Percentiles rank a stretch among this genome's conserved stretches.
Evolutionary conservation across 2,888 invertebrate species (phyloP).

Genomic region (Chydorus sphaericus): DNA sequence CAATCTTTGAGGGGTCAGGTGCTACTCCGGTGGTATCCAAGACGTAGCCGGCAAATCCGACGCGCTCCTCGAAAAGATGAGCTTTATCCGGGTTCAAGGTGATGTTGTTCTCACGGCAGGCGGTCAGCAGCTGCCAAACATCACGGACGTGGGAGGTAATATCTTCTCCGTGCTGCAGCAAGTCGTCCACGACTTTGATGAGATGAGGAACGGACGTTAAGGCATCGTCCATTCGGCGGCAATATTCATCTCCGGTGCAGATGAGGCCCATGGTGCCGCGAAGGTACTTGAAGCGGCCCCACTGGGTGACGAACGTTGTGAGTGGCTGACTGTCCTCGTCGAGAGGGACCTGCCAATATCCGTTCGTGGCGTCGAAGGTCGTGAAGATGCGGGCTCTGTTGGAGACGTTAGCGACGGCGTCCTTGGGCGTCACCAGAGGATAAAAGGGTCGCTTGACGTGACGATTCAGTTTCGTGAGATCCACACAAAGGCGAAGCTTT

Average conservation of each 20-base stretch:
- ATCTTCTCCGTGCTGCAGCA: neutral
- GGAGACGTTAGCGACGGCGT: neutral
- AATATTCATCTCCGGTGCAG: neutral
- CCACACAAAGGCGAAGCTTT: neutral
- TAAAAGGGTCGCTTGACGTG: neutral
- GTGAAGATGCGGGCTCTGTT: neutral
- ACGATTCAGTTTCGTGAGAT: neutral
- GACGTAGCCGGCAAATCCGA: neutral
- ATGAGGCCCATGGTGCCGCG: neutral
- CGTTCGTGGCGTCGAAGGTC: neutral
- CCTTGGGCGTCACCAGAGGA: neutral
- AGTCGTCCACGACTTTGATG: neutral
- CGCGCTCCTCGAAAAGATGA: neutral
- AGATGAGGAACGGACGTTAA: neutral
- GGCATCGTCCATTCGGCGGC: neutral
- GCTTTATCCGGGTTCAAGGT: slow-evolving; percentile 1
- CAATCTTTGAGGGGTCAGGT: neutral
- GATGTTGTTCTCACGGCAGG: neutral
- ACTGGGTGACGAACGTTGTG: slow-evolving; percentile 20
- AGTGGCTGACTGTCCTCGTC: neutral
- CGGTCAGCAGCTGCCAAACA: neutral
- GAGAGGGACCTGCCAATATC: neutral
- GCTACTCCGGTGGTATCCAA: neutral
- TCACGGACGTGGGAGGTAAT: neutral
- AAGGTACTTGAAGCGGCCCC: slow-evolving; percentile 16